These are phyloP conservation scores for Microctonus hyperodae DNA, from an alignment of 2,888 invertebrate species.

Conservation along the genomic window DNA sequence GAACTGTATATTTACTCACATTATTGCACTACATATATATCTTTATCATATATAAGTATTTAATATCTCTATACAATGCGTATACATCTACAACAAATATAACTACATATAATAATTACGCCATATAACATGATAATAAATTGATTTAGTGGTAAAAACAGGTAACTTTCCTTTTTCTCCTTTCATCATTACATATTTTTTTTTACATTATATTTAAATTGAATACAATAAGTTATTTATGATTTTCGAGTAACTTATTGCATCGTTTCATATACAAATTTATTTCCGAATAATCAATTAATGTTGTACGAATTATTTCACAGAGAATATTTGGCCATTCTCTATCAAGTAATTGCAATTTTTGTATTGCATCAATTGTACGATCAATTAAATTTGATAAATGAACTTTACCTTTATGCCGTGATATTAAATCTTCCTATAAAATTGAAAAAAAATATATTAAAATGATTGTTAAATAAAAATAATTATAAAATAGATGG, in stretches of 20 bases:
- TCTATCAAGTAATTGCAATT: constrained; percentile 76
- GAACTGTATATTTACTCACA: constrained; percentile 9
- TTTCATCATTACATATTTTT: constrained; percentile 14
- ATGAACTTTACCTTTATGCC: constrained; percentile 78
- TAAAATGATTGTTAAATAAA: neutral
- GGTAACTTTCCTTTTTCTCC: constrained; percentile 17
- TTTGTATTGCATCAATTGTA: constrained; percentile 79
- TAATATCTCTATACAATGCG: constrained; percentile 23
- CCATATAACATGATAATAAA: constrained; percentile 30
- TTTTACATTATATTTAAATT: neutral
- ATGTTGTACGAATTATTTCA: constrained; percentile 79
- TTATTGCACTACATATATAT: constrained; percentile 20
- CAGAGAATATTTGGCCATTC: constrained; percentile 81
- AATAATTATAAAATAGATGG: neutral
- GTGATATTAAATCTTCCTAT: constrained; percentile 76
- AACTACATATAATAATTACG: constrained; percentile 31
- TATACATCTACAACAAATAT: constrained; percentile 28
- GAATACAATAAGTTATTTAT: constrained; percentile 40
- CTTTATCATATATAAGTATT: neutral
- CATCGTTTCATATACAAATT: constrained; percentile 77
- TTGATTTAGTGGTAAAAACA: constrained; percentile 37
- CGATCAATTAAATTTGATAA: constrained; percentile 75
- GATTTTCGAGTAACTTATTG: constrained; percentile 52
- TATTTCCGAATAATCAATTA: constrained; percentile 82
- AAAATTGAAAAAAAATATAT: constrained; percentile 34